A percentile compares a stretch with the other conserved stretches of the same genome.
phyloP scores from a whole-genome alignment of 2,113 vertebrate genomes.

The Empidonax alnorum region DNA sequence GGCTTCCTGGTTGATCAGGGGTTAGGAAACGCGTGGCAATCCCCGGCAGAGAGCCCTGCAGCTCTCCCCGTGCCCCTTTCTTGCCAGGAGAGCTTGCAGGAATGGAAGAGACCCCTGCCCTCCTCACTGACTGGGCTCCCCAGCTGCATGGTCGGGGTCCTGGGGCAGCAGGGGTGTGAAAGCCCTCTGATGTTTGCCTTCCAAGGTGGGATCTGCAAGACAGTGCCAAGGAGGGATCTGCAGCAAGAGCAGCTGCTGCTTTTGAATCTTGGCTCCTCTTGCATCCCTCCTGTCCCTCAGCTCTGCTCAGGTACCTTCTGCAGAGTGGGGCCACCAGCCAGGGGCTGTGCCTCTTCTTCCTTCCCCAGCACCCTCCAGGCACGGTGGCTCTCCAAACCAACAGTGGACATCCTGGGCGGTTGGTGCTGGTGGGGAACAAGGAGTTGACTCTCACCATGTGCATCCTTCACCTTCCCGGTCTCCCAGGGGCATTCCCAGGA shows the following conservation, averaged over 20 bases:
- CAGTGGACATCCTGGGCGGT: accelerated
- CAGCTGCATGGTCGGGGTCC: accelerated
- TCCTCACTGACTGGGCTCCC: accelerated
- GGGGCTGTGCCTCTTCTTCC: not conserved
- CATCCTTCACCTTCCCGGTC: not conserved
- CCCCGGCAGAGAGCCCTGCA: not conserved
- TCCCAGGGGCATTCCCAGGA: not conserved
- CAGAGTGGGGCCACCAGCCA: accelerated
- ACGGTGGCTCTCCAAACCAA: not conserved
- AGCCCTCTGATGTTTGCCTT: not conserved
- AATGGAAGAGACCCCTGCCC: not conserved
- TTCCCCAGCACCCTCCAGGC: accelerated
- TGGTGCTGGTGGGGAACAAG: not conserved
- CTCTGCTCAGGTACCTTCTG: not conserved
- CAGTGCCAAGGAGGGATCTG: not conserved
- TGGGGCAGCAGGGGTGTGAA: not conserved
- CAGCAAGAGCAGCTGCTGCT: accelerated
- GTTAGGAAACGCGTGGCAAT: not conserved
- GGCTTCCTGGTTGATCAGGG: not conserved
- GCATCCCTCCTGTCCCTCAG: not conserved
- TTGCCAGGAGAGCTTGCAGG: not conserved
- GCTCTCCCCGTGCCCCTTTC: not conserved
- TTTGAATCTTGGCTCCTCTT: not conserved
- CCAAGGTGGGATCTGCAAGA: not conserved
- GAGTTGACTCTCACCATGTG: accelerated